A percentile compares a stretch with the other conserved stretches of the same genome.
Conservation (phyloP, 2,888 invertebrate species). For the Dendrolimus houi region DNA sequence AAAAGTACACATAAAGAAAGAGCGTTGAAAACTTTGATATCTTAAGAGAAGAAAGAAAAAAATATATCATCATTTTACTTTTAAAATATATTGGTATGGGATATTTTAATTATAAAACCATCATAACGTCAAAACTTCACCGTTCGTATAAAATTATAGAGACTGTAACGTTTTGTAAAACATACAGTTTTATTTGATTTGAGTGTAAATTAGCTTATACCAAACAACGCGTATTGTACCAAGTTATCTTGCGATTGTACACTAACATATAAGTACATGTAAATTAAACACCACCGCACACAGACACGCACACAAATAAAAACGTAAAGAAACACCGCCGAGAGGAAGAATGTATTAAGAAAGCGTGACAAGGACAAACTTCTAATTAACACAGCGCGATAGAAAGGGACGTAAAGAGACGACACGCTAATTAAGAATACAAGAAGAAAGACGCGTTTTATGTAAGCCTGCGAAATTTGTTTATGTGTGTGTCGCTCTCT, state of each 20-base stretch:
- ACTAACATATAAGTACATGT: conserved; percentile 74
- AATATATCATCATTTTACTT: too few relatives aligned
- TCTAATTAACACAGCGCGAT: conserved; percentile 63
- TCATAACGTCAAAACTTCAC: too few relatives aligned
- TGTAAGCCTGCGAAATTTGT: conserved; percentile 57
- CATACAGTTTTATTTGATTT: too few relatives aligned
- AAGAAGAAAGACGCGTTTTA: conserved; percentile 79
- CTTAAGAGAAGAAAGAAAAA: too few relatives aligned
- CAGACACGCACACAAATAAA: conserved; percentile 76
- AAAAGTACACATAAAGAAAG: too few relatives aligned
- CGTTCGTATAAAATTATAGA: too few relatives aligned
- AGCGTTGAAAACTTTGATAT: too few relatives aligned
- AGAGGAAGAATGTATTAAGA: conserved; percentile 78
- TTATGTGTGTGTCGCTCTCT: conserved; percentile 38
- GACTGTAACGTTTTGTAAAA: too few relatives aligned
- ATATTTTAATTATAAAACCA: too few relatives aligned
- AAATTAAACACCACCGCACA: conserved; percentile 75
- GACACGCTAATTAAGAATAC: conserved; percentile 83
- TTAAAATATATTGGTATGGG: too few relatives aligned
- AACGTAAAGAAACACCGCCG: conserved; percentile 74
- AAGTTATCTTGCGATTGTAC: conserved; percentile 43
- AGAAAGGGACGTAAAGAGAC: conserved; percentile 55
- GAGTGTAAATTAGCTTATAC: too few relatives aligned
- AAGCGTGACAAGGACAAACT: conserved; percentile 71
- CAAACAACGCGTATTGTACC: conserved; percentile 7